These are phyloP conservation scores for Lepas anatifera DNA, from an alignment of 2,888 invertebrate species.

Conservation along the genomic window DNA sequence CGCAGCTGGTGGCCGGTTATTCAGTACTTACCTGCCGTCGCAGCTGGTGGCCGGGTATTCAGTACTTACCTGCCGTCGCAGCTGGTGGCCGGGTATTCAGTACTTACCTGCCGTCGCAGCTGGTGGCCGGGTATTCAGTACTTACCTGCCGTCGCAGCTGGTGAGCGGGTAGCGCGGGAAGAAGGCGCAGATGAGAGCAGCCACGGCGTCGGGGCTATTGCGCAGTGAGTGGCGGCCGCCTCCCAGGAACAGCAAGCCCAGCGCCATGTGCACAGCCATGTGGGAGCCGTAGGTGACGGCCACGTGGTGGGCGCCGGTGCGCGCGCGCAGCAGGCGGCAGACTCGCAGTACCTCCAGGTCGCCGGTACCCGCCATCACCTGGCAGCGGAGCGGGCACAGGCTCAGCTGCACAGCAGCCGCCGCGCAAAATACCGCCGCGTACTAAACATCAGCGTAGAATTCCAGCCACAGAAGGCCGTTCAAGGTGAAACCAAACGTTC, in stretches of 20 bases:
- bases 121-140: constrained; percentile 4
- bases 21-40: no score
- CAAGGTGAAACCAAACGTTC: no score
- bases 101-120: constrained; percentile 68
- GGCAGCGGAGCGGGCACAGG: constrained; percentile 24
- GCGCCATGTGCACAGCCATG: constrained; percentile 88
- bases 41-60: background rate
- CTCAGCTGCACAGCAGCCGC: background rate
- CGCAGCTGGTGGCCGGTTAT: background rate
- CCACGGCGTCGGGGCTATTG: constrained; percentile 70
- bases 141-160: constrained; percentile 84
- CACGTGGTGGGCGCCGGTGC: constrained; percentile 49
- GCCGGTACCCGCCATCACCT: constrained; percentile 92
- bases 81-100: background rate
- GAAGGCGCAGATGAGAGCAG: constrained; percentile 80
- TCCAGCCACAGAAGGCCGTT: no score
- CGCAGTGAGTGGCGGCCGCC: constrained; percentile 78
- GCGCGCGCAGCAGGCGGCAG: constrained; percentile 68
- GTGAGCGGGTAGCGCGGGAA: constrained; percentile 96
- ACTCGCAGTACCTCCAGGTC: constrained; percentile 66
- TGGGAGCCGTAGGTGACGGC: constrained; percentile 60
- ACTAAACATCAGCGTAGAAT: no score
- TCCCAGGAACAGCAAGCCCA: constrained; percentile 86
- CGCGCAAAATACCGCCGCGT: no score
- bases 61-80: background rate